These are phyloP conservation scores for Cygnus buccinator DNA, from an alignment of 2,113 vertebrate genomes.

Conservation along the genomic window DNA sequence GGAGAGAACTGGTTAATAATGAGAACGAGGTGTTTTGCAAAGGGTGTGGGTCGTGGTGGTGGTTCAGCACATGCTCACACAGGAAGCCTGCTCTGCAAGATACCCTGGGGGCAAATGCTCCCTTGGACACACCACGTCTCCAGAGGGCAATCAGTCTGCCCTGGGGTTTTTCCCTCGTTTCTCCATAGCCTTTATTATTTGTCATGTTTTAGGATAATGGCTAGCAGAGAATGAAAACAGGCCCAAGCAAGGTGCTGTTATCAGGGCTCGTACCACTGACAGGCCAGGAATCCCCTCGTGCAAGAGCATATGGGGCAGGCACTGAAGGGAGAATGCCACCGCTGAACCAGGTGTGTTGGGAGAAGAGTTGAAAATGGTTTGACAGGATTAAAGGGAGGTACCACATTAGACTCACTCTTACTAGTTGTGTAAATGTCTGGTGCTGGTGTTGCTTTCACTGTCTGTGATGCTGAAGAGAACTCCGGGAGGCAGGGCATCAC, in stretches of 20 bases:
- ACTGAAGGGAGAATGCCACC: neutral
- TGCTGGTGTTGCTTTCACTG: slow-evolving; percentile 84
- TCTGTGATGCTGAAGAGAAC: slow-evolving; percentile 87
- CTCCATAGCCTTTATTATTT: neutral
- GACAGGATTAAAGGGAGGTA: neutral
- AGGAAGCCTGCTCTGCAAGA: neutral
- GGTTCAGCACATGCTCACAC: neutral
- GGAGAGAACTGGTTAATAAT: neutral
- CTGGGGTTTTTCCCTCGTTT: neutral
- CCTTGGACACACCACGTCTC: neutral
- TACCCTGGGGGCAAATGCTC: neutral
- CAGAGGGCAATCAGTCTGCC: neutral
- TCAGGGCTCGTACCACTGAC: neutral
- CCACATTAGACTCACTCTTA: slow-evolving; percentile 85
- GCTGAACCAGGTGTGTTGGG: accelerated
- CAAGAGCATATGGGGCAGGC: neutral
- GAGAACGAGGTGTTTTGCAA: neutral
- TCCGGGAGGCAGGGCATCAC: slow-evolving; percentile 92
- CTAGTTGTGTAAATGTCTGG: slow-evolving; percentile 90
- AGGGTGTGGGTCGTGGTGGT: neutral
- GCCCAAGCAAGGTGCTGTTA: neutral
- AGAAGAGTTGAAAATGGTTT: neutral
- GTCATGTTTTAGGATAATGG: neutral
- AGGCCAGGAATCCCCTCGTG: neutral
- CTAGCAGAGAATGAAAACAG: neutral